Evolutionary conservation across 1,140 invertebrate genomes (phyloP).

Genomic region (Apis florea): DNA sequence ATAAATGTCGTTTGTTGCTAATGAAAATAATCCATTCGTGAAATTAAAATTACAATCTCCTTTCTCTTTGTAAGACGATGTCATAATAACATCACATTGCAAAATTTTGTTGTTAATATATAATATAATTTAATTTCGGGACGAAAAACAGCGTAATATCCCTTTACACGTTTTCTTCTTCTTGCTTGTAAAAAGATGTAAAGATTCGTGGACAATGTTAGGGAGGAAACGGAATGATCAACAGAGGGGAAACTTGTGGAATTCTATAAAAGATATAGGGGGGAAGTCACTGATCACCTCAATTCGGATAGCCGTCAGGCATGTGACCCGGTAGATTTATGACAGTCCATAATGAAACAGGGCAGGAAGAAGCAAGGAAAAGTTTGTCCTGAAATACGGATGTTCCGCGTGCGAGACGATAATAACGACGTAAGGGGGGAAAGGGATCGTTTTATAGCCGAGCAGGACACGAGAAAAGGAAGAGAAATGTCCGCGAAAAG

Average conservation of each 20-base stretch:
- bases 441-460: not conserved
- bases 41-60: not conserved
- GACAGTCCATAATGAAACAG: conserved; percentile 60
- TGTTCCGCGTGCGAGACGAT: conserved; percentile 28
- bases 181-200: too few species aligned
- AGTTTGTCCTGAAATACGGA: conserved; percentile 40
- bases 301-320: conserved; percentile 37
- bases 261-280: conserved; percentile 30
- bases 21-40: not conserved
- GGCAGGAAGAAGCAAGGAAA: conserved; percentile 35
- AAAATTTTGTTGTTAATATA: not conserved
- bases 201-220: not conserved
- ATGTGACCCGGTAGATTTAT: conserved; percentile 54
- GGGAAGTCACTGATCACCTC: conserved; percentile 33
- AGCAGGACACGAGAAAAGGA: conserved; percentile 14
- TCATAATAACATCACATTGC: not conserved
- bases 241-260: not conserved
- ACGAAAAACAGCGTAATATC: not conserved
- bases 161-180: not conserved
- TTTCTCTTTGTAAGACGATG: not conserved
- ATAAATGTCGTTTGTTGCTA: too few species aligned
- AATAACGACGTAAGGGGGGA: conserved; percentile 51
- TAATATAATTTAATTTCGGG: not conserved
- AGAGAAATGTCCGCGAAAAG: conserved; percentile 42
- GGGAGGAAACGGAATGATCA: not conserved